Conservation (phyloP, 2,113 vertebrate species). For the Callospermophilus lateralis region DNA sequence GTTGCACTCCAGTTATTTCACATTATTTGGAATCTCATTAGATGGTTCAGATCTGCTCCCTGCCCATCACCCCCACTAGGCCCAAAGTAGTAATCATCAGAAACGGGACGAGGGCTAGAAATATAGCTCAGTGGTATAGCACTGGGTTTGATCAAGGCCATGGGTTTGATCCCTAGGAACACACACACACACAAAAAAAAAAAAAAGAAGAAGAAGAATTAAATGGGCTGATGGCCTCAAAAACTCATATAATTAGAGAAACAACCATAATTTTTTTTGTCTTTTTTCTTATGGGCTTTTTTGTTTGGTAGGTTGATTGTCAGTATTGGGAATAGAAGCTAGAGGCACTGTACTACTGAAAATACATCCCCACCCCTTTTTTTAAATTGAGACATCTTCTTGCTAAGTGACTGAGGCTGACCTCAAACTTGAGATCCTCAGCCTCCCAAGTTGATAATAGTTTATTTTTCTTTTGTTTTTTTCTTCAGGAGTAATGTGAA, state of each 20-base stretch:
- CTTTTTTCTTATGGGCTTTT: too few relatives aligned
- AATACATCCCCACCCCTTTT: too few relatives aligned
- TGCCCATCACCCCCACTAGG: neutral
- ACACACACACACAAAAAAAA: neutral
- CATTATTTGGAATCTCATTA: neutral
- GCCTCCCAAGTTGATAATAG: neutral
- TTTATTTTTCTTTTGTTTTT: constrained; percentile 58
- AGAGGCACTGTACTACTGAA: too few relatives aligned
- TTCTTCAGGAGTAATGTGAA: constrained; percentile 41
- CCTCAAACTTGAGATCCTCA: neutral
- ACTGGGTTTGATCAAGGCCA: neutral
- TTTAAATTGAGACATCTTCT: too few relatives aligned
- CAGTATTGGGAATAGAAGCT: too few relatives aligned
- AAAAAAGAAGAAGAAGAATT: neutral
- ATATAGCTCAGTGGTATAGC: neutral
- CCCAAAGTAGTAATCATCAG: neutral
- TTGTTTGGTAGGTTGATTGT: too few relatives aligned
- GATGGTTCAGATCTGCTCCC: neutral
- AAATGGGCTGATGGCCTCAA: neutral
- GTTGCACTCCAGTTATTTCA: neutral
- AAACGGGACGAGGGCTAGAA: neutral
- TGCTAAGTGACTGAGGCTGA: too few relatives aligned
- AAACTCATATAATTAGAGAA: constrained; percentile 12
- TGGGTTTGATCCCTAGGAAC: neutral
- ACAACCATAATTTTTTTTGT: neutral